These are phyloP conservation scores for Cyclopterus lumpus DNA, from an alignment of 2,797 vertebrate genomes.

Conservation along the genomic window DNA sequence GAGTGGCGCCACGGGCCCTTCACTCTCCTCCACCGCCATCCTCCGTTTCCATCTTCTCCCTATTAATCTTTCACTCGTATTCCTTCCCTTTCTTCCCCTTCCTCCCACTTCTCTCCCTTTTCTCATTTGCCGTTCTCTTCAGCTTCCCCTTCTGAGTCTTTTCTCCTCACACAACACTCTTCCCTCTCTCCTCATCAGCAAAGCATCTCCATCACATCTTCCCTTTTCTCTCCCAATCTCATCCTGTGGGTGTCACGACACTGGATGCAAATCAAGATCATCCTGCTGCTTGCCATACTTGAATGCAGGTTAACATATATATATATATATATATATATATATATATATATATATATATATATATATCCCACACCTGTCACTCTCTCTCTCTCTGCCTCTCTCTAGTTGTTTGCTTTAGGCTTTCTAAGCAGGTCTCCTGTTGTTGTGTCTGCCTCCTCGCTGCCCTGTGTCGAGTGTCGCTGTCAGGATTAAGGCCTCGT, in stretches of 20 bases:
- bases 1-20: conserved; percentile 68
- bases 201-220: conserved; percentile 49
- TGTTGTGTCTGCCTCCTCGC: conserved; percentile 35
- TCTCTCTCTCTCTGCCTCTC: background rate
- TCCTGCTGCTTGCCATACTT: conserved; percentile 28
- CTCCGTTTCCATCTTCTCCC: conserved; percentile 61
- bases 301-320: conserved; percentile 16
- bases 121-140: conserved; percentile 41
- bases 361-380: background rate
- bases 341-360: background rate
- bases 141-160: conserved; percentile 56
- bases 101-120: conserved; percentile 48
- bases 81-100: conserved; percentile 60
- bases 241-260: conserved; percentile 27
- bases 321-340: conserved; percentile 13
- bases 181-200: conserved; percentile 32
- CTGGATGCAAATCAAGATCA: conserved; percentile 41
- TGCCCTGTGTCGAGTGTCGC: conserved; percentile 54
- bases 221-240: background rate
- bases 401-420: conserved; percentile 62
- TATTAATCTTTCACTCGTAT: conserved; percentile 71
- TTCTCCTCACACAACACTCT: conserved; percentile 19
- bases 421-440: conserved; percentile 63
- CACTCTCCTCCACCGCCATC: conserved; percentile 56
- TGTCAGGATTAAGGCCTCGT: conserved; percentile 75